Evolutionary conservation across 2,888 invertebrate species (phyloP).

Genomic region (Ceriagrion tenellum): DNA sequence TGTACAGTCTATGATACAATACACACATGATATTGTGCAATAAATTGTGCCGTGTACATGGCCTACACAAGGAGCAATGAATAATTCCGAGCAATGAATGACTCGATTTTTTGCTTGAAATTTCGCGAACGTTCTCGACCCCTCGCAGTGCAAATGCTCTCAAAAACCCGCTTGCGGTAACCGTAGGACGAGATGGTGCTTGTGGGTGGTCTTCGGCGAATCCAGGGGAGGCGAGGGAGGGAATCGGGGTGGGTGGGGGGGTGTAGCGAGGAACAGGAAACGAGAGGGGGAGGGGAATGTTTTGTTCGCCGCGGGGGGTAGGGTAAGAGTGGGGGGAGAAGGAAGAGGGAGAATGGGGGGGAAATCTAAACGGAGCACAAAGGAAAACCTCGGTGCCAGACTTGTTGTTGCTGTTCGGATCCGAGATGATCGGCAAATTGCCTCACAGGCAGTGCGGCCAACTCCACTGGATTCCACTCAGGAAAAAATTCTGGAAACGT

Average conservation of each 20-base stretch:
- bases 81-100: not conserved
- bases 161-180: not conserved
- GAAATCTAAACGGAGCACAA: not conserved
- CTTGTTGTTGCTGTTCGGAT: not conserved
- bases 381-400: not conserved
- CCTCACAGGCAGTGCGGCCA: not conserved
- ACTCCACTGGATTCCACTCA: not conserved
- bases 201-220: not conserved
- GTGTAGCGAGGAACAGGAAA: not conserved
- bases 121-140: not conserved
- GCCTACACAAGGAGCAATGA: no score
- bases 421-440: conserved; percentile 17
- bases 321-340: not conserved
- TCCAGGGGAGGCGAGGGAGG: not conserved
- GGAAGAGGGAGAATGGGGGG: not conserved
- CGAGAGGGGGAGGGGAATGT: not conserved
- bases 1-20: no score
- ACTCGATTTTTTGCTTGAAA: not conserved
- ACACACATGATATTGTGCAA: no score
- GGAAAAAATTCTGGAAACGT: no score
- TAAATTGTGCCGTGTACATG: no score
- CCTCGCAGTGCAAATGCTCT: not conserved
- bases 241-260: not conserved
- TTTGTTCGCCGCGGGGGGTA: not conserved
- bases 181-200: not conserved